Conservation (phyloP, 2,113 vertebrate genomes). For the Hymenochirus boettgeri region DNA sequence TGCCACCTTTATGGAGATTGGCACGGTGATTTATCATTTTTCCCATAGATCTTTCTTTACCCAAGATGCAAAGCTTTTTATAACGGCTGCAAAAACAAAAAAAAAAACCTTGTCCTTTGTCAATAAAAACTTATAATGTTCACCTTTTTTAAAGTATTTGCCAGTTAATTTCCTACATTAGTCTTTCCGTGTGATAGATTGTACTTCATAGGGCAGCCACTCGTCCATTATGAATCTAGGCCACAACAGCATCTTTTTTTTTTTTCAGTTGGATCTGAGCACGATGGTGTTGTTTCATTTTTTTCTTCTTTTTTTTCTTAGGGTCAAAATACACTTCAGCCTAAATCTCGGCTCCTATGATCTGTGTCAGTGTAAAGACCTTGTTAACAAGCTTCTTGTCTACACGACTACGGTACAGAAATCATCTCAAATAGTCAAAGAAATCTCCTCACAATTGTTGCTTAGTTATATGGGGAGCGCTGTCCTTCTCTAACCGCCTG, state of each 20-base stretch:
- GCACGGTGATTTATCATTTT: too few species aligned
- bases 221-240: neutral
- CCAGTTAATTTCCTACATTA: too few species aligned
- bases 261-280: constrained; percentile 5
- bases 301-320: constrained; percentile 1
- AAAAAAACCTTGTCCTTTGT: too few species aligned
- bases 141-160: too few species aligned
- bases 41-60: too few species aligned
- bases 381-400: constrained; percentile 30
- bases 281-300: neutral
- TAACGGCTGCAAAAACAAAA: too few species aligned
- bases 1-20: too few species aligned
- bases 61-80: too few species aligned
- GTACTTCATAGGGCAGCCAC: neutral
- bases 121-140: too few species aligned
- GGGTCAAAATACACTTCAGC: constrained; percentile 29
- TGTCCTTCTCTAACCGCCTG: neutral
- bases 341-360: constrained; percentile 27
- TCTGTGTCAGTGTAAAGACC: constrained; percentile 36
- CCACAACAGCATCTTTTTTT: too few species aligned
- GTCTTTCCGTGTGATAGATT: too few species aligned
- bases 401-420: constrained; percentile 24
- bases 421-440: constrained; percentile 28
- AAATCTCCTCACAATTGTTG: constrained; percentile 14
- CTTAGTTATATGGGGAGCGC: neutral